These are phyloP conservation scores for Malthinus seriepunctatus DNA, from an alignment of 2,888 invertebrate genomes.

Conservation along the genomic window DNA sequence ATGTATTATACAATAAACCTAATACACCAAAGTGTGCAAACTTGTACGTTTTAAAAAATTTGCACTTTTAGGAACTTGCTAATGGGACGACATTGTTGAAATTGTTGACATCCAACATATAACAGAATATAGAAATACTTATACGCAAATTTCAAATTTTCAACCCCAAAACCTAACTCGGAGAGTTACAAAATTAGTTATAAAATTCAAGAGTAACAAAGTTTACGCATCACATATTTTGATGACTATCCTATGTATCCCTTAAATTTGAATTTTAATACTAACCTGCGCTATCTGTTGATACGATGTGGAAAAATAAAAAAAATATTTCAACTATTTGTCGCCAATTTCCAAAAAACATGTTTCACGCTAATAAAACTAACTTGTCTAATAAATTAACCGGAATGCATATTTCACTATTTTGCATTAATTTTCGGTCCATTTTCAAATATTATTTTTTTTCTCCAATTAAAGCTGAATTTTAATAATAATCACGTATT, in stretches of 20 bases:
- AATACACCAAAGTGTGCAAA: too few species aligned
- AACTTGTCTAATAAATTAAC: background rate
- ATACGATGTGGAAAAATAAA: too few species aligned
- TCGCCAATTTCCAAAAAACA: too few species aligned
- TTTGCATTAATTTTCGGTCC: background rate
- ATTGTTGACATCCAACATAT: slow-evolving; percentile 5
- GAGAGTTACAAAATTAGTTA: slow-evolving; percentile 4
- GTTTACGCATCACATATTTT: slow-evolving; percentile 2
- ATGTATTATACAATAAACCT: too few species aligned
- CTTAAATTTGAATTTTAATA: too few species aligned
- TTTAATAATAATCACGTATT: slow-evolving; percentile 16
- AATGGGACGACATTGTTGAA: slow-evolving; percentile 4
- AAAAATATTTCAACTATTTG: too few species aligned
- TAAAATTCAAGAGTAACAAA: slow-evolving; percentile 1
- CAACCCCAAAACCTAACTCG: slow-evolving; percentile 1
- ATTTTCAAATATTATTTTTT: slow-evolving; percentile 4
- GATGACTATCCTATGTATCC: background rate
- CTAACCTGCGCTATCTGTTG: too few species aligned
- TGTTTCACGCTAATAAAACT: too few species aligned
- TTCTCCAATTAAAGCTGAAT: slow-evolving; percentile 10
- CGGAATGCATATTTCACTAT: slow-evolving; percentile 1
- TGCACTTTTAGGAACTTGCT: background rate
- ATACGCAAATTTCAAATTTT: slow-evolving; percentile 4
- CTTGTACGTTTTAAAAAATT: background rate
- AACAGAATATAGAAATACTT: slow-evolving; percentile 4